Evolutionary conservation across 2,888 invertebrate genomes (phyloP).

Genomic region (Xanthia togata): DNA sequence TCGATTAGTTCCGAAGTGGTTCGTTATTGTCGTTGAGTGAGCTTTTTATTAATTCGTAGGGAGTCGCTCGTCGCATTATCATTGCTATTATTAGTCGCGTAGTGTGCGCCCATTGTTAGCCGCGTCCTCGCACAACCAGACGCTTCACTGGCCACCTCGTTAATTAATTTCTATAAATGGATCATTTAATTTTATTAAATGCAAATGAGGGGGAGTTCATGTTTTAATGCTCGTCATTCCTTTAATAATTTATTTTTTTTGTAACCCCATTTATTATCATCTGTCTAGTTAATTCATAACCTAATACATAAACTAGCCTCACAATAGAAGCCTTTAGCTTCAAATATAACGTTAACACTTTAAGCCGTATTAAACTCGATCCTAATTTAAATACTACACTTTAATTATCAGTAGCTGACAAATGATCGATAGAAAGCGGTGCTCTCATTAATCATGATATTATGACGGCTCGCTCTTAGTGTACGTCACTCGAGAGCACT

Average conservation of each 20-base stretch:
- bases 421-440: constrained; percentile 86
- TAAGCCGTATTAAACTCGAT: constrained; percentile 72
- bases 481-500: constrained; percentile 85
- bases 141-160: constrained; percentile 88
- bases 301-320: constrained; percentile 39
- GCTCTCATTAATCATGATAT: constrained; percentile 86
- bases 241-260: constrained; percentile 74
- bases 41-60: constrained; percentile 89
- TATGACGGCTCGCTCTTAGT: constrained; percentile 84
- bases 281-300: constrained; percentile 46
- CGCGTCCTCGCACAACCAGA: constrained; percentile 67
- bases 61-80: constrained; percentile 86
- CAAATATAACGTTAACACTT: constrained; percentile 65
- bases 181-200: constrained; percentile 91
- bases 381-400: constrained; percentile 81
- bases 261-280: constrained; percentile 65
- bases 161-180: constrained; percentile 90
- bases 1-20: constrained; percentile 87
- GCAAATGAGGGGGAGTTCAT: constrained; percentile 87
- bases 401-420: constrained; percentile 88
- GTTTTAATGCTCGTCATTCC: constrained; percentile 75
- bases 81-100: constrained; percentile 81
- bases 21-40: constrained; percentile 87
- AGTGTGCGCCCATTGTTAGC: constrained; percentile 76
- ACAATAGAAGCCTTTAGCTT: constrained; percentile 49